Percentiles rank a stretch among this genome's conserved stretches.
Conservation (phyloP, 2,113 vertebrate species). For the Coptodon bakossiorum region DNA sequence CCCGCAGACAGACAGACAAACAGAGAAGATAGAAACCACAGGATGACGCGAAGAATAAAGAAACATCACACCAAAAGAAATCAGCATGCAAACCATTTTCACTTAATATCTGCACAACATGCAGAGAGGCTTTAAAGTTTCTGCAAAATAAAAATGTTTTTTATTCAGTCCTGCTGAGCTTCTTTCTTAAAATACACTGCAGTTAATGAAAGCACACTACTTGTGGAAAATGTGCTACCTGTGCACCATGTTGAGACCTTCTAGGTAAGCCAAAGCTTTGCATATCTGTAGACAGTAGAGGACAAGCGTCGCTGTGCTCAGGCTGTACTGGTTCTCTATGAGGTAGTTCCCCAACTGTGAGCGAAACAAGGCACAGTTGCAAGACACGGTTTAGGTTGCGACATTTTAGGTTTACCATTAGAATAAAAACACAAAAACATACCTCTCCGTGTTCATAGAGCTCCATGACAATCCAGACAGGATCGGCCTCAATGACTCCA, state of each 20-base stretch:
- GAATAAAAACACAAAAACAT: not conserved
- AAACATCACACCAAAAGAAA: not conserved
- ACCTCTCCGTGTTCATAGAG: constrained; percentile 88
- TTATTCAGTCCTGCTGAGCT: accelerated
- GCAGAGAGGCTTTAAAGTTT: not conserved
- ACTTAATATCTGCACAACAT: not conserved
- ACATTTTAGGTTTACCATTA: not conserved
- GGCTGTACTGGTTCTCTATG: constrained; percentile 69
- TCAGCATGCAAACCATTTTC: not conserved
- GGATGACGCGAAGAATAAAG: accelerated
- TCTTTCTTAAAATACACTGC: not conserved
- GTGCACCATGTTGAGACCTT: constrained; percentile 89
- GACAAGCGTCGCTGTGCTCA: constrained; percentile 71
- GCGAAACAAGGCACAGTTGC: not conserved
- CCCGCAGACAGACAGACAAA: not conserved
- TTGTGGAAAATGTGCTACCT: constrained; percentile 68
- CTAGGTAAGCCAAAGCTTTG: constrained; percentile 91
- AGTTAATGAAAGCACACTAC: not conserved
- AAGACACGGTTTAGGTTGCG: not conserved
- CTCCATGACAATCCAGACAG: constrained; percentile 95
- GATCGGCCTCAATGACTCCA: constrained; percentile 84
- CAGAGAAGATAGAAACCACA: not conserved
- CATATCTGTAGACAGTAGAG: constrained; percentile 86
- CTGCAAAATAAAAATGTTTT: not conserved
- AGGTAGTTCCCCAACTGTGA: constrained; percentile 85